Base-by-base conservation (phyloP, 2,797 vertebrate species). In the Dipus sagitta region DNA sequence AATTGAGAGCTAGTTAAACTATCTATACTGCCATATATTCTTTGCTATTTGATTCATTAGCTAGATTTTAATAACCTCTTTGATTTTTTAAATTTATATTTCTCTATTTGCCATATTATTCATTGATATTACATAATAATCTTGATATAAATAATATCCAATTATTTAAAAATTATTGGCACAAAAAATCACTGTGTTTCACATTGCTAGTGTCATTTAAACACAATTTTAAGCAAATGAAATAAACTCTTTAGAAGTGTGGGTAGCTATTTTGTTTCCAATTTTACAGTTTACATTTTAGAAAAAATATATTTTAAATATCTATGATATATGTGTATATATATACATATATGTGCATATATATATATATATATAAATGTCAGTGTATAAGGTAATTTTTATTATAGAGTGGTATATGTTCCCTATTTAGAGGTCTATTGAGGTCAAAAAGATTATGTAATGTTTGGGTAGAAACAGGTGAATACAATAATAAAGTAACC, bases 1-100 rank as follows among this genome's bases (percentile, higher is more conserved):
- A 91, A 34, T 72, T 94, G 74, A 90, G 96, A 95, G 72, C 28
- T 52, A 96, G 14, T 91, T 78, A 92, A 93, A 34, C 4, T 92
- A 72, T 81, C 30, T 83, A 6, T 71, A 30, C 52, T 15, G 8
- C 82, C 26, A 77, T 92, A 62, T 79, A 34, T 70, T 30, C 87
- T 88, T 58, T 3, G 70, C 38, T 79, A 3, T 60, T 89, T 93
- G 75, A 15, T 64, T 94, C 90, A 47, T 90, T 93, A 84, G 62
- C 38, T 64, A 77, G 32, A 34, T 54, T 84, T 88, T 38, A 20
- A 5, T 74, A 38, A 24, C 77, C 34, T 79, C 12, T 91, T 88
- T 71, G 54, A 64, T 95, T 94, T 60, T 94, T 18, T 38, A 70
- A 65, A 8, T 13, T 92, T 87, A 21, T 2, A 71, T 90, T 80